phyloP scores from a whole-genome alignment of 1,140 invertebrate species.

The Drosophila mojavensis region DNA sequence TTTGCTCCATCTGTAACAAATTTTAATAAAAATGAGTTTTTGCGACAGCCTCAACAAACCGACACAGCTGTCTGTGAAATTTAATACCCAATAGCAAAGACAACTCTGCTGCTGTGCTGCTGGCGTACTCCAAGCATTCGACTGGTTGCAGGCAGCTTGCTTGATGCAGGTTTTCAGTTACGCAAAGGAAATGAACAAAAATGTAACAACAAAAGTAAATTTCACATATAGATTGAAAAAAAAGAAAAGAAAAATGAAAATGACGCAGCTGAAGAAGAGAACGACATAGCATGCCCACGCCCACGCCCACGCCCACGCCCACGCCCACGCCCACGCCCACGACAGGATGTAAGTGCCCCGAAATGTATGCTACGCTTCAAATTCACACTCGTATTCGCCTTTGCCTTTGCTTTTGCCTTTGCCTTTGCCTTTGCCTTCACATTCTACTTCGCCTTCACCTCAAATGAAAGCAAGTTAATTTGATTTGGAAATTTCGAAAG shows the following conservation, averaged over 20 bases:
- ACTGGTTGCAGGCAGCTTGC: conserved; percentile 29
- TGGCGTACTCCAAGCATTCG: conserved; percentile 15
- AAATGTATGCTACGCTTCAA: conserved; percentile 35
- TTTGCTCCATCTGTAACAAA: conserved; percentile 29
- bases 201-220: conserved; percentile 69
- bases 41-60: conserved; percentile 10
- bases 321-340: background rate
- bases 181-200: conserved; percentile 72
- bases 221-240: conserved; percentile 53
- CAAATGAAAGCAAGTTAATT: conserved; percentile 77
- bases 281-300: conserved; percentile 1
- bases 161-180: conserved; percentile 61
- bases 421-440: background rate
- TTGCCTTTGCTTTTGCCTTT: background rate
- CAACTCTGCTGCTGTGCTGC: conserved; percentile 2
- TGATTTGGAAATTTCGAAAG: conserved; percentile 55
- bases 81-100: conserved; percentile 44
- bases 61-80: conserved; percentile 42
- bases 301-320: background rate
- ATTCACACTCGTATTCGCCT: conserved; percentile 11
- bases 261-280: background rate
- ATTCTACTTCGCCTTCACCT: conserved; percentile 7
- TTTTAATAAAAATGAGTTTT: conserved; percentile 58
- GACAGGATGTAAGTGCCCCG: conserved; percentile 30
- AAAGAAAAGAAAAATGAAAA: background rate